Evolutionary conservation across 2,888 invertebrate genomes (phyloP), one percentile per base, ranked within the genome.

Genomic region (Zygaena filipendulae): DNA sequence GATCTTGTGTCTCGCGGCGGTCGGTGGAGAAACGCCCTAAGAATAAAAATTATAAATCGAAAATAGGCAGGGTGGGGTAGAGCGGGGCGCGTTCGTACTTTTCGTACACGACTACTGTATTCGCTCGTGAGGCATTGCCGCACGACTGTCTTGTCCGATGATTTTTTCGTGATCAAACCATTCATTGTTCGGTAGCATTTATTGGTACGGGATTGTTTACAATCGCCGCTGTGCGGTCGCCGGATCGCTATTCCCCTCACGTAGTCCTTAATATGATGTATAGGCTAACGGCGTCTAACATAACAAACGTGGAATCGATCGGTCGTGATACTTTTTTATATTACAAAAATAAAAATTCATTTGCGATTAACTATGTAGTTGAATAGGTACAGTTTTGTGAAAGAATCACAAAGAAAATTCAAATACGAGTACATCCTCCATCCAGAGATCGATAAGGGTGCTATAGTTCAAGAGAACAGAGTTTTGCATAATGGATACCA

Each of bases 151-250:
- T 61, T 79, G 77, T 77, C 69, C 70, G 67, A 75, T 70, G 64
- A 70, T 75, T 77, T 75, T 77, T 79, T 77, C 77, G 77, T 79
- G 77, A 79, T 77, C 70, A 51, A 53, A 49, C 55, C 57, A 64
- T 58, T 71, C 75, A 77, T 79, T 79, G 77, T 79, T 75, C 72
- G 50, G 74, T 66, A 71, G 74, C 72, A 60, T 67, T 72, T 66
- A 69, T 72, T 70, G 70, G 69, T 53, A 63, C 59, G 64, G 59
- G 64, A 75, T 72, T 70, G 70, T 70, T 69, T 54, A 62, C 64
- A 61, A 50, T 41, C 46, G 49, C 50, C 51, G 57, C 54, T 57
- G 50, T 44, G 47, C 48, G 42, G 40, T 48, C 52, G 42, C 47
- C 46, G 43, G 50, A 6, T 4, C 4, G 16, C 16, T 7, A 16